These are phyloP conservation scores for Cotesia chilonis DNA, from an alignment of 1,140 invertebrate genomes.

Conservation along the genomic window DNA sequence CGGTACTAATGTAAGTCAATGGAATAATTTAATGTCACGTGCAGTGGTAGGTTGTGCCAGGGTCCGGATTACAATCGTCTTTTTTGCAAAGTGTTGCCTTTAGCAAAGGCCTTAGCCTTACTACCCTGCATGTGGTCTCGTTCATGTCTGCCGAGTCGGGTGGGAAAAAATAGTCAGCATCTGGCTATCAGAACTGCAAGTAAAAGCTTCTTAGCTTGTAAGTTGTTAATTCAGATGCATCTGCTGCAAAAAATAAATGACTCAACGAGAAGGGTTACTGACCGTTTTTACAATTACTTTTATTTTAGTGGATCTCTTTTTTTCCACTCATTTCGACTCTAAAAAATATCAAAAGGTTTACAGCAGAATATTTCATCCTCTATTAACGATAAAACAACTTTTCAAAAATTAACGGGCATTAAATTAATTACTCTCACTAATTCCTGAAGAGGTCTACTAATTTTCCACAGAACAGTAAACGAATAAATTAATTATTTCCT, in stretches of 20 bases:
- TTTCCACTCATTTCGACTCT: too few relatives aligned
- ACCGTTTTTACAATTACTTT: slow-evolving; percentile 30
- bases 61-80: slow-evolving; percentile 13
- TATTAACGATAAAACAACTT: too few relatives aligned
- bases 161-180: slow-evolving; percentile 50
- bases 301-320: neutral
- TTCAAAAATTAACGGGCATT: too few relatives aligned
- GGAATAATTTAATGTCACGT: slow-evolving; percentile 34
- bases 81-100: slow-evolving; percentile 19
- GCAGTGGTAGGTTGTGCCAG: neutral
- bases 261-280: slow-evolving; percentile 29
- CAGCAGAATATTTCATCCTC: too few relatives aligned
- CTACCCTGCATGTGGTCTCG: slow-evolving; percentile 36
- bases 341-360: too few relatives aligned
- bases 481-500: too few relatives aligned
- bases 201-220: slow-evolving; percentile 19
- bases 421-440: too few relatives aligned
- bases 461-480: too few relatives aligned
- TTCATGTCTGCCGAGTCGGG: slow-evolving; percentile 44
- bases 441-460: too few relatives aligned
- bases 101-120: neutral
- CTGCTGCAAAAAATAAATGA: neutral
- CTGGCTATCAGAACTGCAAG: slow-evolving; percentile 44
- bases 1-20: slow-evolving; percentile 15
- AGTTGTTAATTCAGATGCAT: slow-evolving; percentile 20